phyloP scores from a whole-genome alignment of 2,113 vertebrate genomes.

The Lamprotornis superbus region DNA sequence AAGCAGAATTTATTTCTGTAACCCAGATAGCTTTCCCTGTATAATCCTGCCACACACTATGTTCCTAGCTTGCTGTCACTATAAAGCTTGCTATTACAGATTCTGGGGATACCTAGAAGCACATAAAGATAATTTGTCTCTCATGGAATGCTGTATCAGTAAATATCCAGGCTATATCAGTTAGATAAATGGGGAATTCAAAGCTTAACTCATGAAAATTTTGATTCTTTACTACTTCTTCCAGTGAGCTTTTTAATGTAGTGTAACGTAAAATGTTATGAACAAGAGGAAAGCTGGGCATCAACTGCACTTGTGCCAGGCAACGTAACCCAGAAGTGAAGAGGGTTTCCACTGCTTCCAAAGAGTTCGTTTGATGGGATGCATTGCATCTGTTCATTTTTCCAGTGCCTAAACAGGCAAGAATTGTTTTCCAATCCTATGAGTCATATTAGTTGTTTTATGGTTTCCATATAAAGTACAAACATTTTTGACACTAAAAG shows the following conservation, averaged over 20 bases:
- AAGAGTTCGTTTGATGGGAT: not conserved
- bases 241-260: not conserved
- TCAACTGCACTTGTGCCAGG: not conserved
- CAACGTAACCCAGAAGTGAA: not conserved
- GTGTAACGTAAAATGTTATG: not conserved
- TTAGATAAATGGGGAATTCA: not conserved
- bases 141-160: constrained; percentile 3
- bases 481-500: not conserved
- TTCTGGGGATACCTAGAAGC: constrained; percentile 15
- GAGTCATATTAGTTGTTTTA: not conserved
- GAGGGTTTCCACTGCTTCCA: not conserved
- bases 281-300: not conserved
- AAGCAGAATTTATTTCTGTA: constrained; percentile 39
- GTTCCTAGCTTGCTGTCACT: not conserved
- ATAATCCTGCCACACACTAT: not conserved
- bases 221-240: not conserved
- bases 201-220: constrained; percentile 6
- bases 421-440: not conserved
- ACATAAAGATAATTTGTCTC: not conserved
- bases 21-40: constrained; percentile 9
- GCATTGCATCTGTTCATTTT: not conserved
- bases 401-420: not conserved
- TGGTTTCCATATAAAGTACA: not conserved
- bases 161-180: constrained; percentile 3
- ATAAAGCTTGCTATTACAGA: constrained; percentile 26